Percentiles rank a stretch among this genome's conserved stretches.
phyloP scores from a whole-genome alignment of 2,113 vertebrate species.

The Phaethon lepturus region DNA sequence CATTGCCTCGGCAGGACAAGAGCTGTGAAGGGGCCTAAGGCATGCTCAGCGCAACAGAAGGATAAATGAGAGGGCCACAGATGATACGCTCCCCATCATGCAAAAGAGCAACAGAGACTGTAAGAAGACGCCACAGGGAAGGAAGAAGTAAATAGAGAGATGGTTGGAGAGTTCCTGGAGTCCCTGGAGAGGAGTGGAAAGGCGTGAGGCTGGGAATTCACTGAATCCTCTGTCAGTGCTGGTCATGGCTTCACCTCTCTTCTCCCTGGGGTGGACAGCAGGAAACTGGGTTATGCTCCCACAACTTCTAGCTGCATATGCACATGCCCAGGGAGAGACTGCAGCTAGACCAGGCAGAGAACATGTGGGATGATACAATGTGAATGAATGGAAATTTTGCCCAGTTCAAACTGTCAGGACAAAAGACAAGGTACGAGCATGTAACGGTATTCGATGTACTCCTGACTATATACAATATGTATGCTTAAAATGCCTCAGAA shows the following conservation, averaged over 20 bases:
- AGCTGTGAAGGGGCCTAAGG: background rate
- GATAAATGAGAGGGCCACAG: background rate
- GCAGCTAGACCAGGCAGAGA: background rate
- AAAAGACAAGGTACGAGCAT: background rate
- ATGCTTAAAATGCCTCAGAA: background rate
- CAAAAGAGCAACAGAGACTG: background rate
- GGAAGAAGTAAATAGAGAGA: conserved; percentile 4
- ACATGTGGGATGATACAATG: background rate
- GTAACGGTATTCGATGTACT: background rate
- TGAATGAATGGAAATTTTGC: background rate
- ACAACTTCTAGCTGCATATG: background rate
- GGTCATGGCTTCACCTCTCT: background rate
- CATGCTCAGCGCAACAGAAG: background rate
- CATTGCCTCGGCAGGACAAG: background rate
- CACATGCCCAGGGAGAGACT: background rate
- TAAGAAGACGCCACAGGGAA: background rate
- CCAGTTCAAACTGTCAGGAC: background rate
- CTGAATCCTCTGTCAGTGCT: background rate
- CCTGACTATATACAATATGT: background rate
- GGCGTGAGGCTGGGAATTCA: background rate
- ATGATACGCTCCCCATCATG: background rate
- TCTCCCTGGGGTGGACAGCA: background rate
- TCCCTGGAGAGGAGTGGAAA: background rate
- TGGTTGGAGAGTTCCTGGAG: background rate
- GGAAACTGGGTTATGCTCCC: background rate